Conservation (phyloP, 2,888 invertebrate genomes). For the Ditylenchus weischeri region DNA sequence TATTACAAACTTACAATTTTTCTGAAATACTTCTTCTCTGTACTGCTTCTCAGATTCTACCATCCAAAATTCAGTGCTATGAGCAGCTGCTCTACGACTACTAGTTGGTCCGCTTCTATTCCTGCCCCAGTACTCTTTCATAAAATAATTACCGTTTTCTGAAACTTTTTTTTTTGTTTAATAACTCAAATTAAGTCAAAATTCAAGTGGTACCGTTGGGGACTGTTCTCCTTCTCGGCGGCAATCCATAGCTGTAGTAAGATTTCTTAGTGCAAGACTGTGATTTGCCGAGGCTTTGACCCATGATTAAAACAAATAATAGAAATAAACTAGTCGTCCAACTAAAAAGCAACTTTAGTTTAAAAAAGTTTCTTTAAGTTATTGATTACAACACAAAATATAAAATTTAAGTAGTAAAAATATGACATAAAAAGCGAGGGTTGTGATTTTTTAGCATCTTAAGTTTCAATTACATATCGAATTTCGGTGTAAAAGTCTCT, state of each 20-base stretch:
- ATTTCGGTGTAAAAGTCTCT: no score
- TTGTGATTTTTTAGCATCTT: no score
- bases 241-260: slow-evolving; percentile 2
- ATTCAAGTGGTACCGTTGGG: background rate
- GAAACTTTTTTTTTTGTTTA: slow-evolving; percentile 2
- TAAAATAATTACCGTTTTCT: slow-evolving; percentile 18
- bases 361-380: no score
- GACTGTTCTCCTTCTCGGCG: background rate
- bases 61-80: slow-evolving; percentile 21
- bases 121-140: slow-evolving; percentile 19
- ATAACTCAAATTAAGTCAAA: background rate
- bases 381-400: no score
- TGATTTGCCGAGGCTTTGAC: background rate
- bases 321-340: no score
- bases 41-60: slow-evolving; percentile 18
- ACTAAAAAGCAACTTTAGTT: no score
- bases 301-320: background rate
- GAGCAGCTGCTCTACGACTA: background rate
- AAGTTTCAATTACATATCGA: no score
- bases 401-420: no score
- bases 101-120: background rate
- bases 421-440: no score
- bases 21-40: slow-evolving; percentile 15
- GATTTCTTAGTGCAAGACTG: background rate
- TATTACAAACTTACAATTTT: slow-evolving; percentile 13